Evolutionary conservation across 2,888 invertebrate genomes (phyloP).

Genomic region (Pachliopta kotzebuea): DNA sequence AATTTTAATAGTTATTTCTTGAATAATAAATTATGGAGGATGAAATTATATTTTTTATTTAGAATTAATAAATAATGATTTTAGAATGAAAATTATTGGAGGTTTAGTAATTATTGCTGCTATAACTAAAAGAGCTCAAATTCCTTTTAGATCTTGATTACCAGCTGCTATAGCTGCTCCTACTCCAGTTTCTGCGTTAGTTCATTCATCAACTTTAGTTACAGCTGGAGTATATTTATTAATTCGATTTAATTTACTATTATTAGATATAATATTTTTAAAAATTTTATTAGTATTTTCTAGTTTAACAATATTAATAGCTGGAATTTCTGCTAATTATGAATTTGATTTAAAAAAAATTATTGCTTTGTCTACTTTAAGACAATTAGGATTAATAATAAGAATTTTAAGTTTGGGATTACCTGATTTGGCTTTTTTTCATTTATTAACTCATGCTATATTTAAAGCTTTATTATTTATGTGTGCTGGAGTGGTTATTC

Average conservation of each 20-base stretch:
- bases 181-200: constrained; percentile 65
- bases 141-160: constrained; percentile 40
- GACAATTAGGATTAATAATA: too few relatives aligned
- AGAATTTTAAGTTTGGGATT: constrained; percentile 61
- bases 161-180: constrained; percentile 89
- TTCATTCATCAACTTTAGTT: constrained; percentile 88
- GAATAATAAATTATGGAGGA: constrained; percentile 21
- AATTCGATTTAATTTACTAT: constrained; percentile 83
- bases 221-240: constrained; percentile 88
- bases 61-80: constrained; percentile 22
- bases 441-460: constrained; percentile 86
- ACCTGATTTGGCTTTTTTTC: constrained; percentile 82
- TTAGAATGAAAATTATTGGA: constrained; percentile 60
- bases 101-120: constrained; percentile 76
- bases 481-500: constrained; percentile 86
- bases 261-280: constrained; percentile 59
- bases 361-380: constrained; percentile 87
- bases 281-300: constrained; percentile 59
- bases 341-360: constrained; percentile 88
- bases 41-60: constrained; percentile 25
- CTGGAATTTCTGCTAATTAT: constrained; percentile 81
- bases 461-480: constrained; percentile 89
- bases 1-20: constrained; percentile 61
- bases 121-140: constrained; percentile 82
- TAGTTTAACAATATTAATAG: constrained; percentile 81